phyloP scores from a whole-genome alignment of 2,888 invertebrate species.

The Spicauda simplicius region DNA sequence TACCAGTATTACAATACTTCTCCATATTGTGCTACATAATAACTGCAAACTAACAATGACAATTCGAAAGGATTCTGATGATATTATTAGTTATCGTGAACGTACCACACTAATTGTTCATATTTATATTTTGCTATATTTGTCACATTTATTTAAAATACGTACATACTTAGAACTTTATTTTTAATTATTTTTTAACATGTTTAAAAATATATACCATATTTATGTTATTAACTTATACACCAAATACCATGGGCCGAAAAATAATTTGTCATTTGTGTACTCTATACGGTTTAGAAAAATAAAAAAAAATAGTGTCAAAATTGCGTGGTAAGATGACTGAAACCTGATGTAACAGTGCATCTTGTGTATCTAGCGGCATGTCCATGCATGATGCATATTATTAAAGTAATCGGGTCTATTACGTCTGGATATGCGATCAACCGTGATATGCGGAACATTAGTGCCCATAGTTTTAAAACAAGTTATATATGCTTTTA shows the following conservation, averaged over 20 bases:
- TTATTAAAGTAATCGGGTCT: constrained; percentile 54
- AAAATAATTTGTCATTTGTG: background rate
- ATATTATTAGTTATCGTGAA: too few relatives aligned
- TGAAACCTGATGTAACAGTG: constrained; percentile 22
- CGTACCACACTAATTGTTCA: too few relatives aligned
- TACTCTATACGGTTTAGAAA: background rate
- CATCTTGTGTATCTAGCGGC: constrained; percentile 52
- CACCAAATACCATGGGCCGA: background rate
- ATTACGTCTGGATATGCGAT: constrained; percentile 57
- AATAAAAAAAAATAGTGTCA: background rate
- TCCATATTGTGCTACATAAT: too few relatives aligned
- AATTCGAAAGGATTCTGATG: too few relatives aligned
- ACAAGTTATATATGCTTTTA: constrained; percentile 46
- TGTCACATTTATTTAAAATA: too few relatives aligned
- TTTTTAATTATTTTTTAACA: too few relatives aligned
- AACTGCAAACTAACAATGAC: too few relatives aligned
- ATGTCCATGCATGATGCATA: constrained; percentile 70
- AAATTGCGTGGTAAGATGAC: constrained; percentile 2
- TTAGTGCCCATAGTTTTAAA: constrained; percentile 49
- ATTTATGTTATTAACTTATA: too few relatives aligned
- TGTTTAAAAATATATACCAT: too few relatives aligned
- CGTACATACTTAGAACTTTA: too few relatives aligned
- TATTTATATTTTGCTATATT: too few relatives aligned
- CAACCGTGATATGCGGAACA: constrained; percentile 54
- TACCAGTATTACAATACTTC: too few relatives aligned